Evolutionary conservation across 2,113 vertebrate species (phyloP), one percentile per base, ranked within the genome.

Genomic region (Hyla sarda): DNA sequence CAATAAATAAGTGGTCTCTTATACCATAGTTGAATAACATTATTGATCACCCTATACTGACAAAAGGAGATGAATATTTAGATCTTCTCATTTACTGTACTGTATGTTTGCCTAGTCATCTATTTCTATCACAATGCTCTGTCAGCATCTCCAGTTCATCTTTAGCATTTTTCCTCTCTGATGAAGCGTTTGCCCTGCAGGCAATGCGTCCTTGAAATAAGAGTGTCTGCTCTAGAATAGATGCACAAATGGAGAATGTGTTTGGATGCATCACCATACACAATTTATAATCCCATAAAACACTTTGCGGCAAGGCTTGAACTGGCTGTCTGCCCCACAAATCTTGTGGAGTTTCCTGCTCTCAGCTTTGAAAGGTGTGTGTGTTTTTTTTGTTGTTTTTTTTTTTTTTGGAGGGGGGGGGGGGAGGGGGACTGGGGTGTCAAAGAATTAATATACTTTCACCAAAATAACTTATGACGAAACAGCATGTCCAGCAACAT

Each of bases 211-310:
- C 76, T 86, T 86, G 76, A 86, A 85, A 56, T 69, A 67, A 79
- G 62, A 86, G 65, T 58, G 60, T 72, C 84, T 54, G 62, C 84
- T 86, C 7, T 32, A 58, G 34, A 56, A 32, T 58, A 81, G 72
- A 81, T 69, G 84, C 62, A 79, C 84, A 41, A 52, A 85, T 80
- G 32, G 76, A 86, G 34, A 86, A 73, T 58, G 19, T 80, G 62
- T 86, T 86, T 72, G 75, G 65, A 86, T 86, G 50, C 48, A 73
- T 80, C 77, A 41, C 84, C 50, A 86, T 58, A 41, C 84, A 80
- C 48, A 67, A 86, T 86, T 86, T 86, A 86, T 86, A 73, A 86
- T 58, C 62, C 50, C 67, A 86, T 86, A 86, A 86, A 86, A 86
- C 76, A 73, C 50, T 86, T 76, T 45, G 76, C 84, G 2, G 77